A percentile compares a stretch with the other conserved stretches of the same genome.
Conservation (phyloP, 2,113 vertebrate genomes). For the Paradisaea rubra region DNA sequence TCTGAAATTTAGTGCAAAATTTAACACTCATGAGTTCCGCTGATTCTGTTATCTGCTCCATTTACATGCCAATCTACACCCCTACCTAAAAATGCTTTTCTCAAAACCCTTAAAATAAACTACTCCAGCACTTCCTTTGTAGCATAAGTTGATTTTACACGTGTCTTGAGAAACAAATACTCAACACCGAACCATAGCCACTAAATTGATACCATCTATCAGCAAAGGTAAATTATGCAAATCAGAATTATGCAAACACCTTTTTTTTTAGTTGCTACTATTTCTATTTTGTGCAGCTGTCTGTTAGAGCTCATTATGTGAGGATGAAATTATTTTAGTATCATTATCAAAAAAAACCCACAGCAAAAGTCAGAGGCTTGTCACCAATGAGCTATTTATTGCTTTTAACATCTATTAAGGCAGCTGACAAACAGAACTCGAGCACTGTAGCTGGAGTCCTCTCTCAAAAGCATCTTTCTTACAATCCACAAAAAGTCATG, state of each 20-base stretch:
- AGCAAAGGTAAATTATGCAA: conserved; percentile 24
- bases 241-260: conserved; percentile 23
- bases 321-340: background rate
- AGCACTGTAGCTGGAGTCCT: background rate
- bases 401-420: background rate
- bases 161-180: background rate
- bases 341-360: background rate
- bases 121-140: background rate
- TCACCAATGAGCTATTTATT: background rate
- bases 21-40: conserved; percentile 17
- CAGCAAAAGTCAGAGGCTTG: background rate
- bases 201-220: background rate
- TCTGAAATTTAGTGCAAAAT: conserved; percentile 41
- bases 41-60: conserved; percentile 28
- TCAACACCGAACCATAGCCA: background rate
- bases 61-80: conserved; percentile 6
- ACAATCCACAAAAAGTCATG: background rate
- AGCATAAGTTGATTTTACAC: background rate
- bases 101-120: conserved; percentile 13
- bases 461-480: background rate
- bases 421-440: background rate
- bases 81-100: background rate
- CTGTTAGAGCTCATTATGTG: background rate
- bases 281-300: background rate
- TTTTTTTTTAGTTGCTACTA: background rate